phyloP scores from a whole-genome alignment of 2,113 vertebrate species.

The Tiliqua scincoides region DNA sequence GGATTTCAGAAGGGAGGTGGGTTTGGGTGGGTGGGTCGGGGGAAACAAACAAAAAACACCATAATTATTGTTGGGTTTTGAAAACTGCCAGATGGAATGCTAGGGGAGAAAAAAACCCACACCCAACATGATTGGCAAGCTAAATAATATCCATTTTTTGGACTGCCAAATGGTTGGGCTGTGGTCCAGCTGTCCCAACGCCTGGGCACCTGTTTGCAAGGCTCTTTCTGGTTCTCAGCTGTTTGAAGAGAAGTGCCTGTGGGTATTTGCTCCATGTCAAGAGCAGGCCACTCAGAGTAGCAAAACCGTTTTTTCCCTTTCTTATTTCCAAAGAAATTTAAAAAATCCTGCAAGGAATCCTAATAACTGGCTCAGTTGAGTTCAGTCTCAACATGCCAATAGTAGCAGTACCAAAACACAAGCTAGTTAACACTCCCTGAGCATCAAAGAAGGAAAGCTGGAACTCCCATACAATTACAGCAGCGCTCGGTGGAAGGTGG shows the following conservation, averaged over 20 bases:
- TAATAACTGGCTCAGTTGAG: slow-evolving; percentile 51
- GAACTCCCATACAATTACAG: slow-evolving; percentile 84
- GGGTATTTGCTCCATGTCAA: background rate
- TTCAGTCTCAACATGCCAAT: slow-evolving; percentile 69
- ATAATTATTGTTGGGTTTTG: slow-evolving; percentile 48
- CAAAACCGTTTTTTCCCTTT: background rate
- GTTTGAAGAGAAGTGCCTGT: background rate
- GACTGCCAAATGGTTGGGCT: background rate
- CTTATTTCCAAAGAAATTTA: background rate
- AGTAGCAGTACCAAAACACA: slow-evolving; percentile 72
- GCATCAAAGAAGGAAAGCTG: slow-evolving; percentile 78
- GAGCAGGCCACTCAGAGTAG: background rate
- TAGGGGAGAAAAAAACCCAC: background rate
- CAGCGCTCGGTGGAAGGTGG: slow-evolving; percentile 81
- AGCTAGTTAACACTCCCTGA: slow-evolving; percentile 57
- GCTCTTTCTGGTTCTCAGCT: background rate
- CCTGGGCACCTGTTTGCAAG: background rate
- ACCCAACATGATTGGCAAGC: slow-evolving; percentile 37
- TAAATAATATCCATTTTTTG: slow-evolving; percentile 34
- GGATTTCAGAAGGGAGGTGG: slow-evolving; percentile 15
- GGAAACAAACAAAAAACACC: too few relatives aligned
- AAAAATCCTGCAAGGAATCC: slow-evolving; percentile 37
- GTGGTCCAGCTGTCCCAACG: background rate
- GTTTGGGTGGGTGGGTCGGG: background rate
- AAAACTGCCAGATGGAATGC: slow-evolving; percentile 27